phyloP scores from a whole-genome alignment of 2,797 vertebrate genomes.

The Hippoglossus hippoglossus region DNA sequence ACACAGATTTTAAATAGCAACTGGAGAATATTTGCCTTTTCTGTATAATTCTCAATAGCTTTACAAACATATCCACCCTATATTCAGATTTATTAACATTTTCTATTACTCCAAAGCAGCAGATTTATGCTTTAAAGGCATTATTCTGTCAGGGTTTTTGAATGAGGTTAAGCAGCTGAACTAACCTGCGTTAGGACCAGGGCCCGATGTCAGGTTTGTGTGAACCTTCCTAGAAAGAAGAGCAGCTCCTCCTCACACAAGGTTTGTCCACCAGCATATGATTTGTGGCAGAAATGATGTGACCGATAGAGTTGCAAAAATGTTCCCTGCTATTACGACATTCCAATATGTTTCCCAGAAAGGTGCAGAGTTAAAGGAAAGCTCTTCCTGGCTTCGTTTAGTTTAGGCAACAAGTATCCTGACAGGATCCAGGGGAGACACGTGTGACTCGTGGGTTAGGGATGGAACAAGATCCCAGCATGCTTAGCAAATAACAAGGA shows the following conservation, averaged over 20 bases:
- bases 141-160: neutral
- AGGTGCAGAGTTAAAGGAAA: neutral
- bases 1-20: too few relatives aligned
- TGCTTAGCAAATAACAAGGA: conserved; percentile 53
- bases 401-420: neutral
- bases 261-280: neutral
- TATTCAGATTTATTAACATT: neutral
- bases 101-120: neutral
- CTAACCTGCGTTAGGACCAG: conserved; percentile 46
- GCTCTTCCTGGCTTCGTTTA: neutral
- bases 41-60: too few relatives aligned
- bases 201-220: neutral
- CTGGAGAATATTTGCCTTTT: too few relatives aligned
- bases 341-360: neutral
- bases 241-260: neutral
- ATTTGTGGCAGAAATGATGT: neutral
- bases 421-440: neutral
- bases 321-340: neutral
- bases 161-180: conserved; percentile 1
- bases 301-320: neutral
- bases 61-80: neutral
- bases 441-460: neutral
- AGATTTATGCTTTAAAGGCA: neutral
- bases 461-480: conserved; percentile 53
- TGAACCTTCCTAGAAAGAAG: conserved; percentile 7